Evolutionary conservation across 2,113 vertebrate genomes (phyloP).

Genomic region (Leptodactylus fuscus): DNA sequence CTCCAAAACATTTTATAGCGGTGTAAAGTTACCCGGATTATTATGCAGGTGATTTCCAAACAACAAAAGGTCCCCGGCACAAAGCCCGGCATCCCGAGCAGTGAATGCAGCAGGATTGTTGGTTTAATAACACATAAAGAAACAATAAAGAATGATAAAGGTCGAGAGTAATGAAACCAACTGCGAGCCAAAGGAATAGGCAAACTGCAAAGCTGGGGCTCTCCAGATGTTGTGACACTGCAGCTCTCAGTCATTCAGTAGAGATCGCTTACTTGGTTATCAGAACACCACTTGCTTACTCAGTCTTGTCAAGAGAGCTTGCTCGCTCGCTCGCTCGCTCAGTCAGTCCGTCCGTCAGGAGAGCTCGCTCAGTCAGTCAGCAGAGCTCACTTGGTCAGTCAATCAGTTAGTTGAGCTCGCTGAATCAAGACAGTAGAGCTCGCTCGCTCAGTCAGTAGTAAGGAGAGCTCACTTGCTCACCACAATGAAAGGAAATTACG

Average conservation of each 20-base stretch:
- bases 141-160: neutral
- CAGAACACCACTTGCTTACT: too few relatives aligned
- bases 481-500: too few relatives aligned
- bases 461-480: too few relatives aligned
- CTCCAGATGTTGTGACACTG: neutral
- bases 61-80: constrained; percentile 39
- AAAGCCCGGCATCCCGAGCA: neutral
- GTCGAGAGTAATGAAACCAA: constrained; percentile 1
- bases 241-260: neutral
- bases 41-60: constrained; percentile 17
- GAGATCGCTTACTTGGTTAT: too few relatives aligned
- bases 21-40: constrained; percentile 36
- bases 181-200: neutral
- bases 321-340: too few relatives aligned
- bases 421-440: too few relatives aligned
- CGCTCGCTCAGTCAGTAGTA: too few relatives aligned
- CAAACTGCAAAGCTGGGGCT: neutral
- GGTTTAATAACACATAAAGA: constrained; percentile 8
- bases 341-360: too few relatives aligned
- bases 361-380: too few relatives aligned
- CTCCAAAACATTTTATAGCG: constrained; percentile 37
- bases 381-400: too few relatives aligned
- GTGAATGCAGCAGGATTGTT: neutral
- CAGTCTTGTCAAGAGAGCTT: too few relatives aligned
- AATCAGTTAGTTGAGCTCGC: too few relatives aligned